phyloP scores from a whole-genome alignment of 2,113 vertebrate genomes.

The Damaliscus lunatus region DNA sequence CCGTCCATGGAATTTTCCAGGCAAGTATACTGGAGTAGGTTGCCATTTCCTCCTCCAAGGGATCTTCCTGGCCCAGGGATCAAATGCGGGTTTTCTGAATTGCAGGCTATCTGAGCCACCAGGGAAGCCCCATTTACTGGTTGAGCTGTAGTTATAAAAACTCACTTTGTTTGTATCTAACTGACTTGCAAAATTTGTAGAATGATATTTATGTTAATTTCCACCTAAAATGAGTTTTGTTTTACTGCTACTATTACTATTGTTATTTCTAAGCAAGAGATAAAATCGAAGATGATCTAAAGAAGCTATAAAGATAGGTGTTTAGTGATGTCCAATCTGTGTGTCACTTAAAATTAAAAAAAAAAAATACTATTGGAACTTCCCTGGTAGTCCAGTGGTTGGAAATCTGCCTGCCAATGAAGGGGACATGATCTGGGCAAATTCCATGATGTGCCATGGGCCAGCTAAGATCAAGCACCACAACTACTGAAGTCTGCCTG shows the following conservation, averaged over 20 bases:
- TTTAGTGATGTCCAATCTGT: background rate
- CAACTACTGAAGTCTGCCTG: background rate
- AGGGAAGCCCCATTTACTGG: background rate
- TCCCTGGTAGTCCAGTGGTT: background rate
- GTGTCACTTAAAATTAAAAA: background rate
- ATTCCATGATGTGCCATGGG: background rate
- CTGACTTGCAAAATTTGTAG: background rate
- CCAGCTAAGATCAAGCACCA: background rate
- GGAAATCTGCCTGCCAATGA: background rate
- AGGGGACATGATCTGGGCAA: background rate
- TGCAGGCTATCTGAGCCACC: background rate
- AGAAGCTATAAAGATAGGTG: background rate
- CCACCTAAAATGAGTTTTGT: background rate
- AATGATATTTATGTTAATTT: background rate
- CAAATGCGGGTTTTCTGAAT: fast-evolving
- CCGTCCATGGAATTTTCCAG: background rate
- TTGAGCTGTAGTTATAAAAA: background rate
- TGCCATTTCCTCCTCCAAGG: background rate
- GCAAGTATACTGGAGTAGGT: background rate
- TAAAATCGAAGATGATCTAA: background rate
- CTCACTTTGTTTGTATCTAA: background rate
- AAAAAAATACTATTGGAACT: background rate
- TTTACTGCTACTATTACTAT: background rate
- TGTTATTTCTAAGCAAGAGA: background rate
- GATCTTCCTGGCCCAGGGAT: background rate